These are phyloP conservation scores for Pterois miles DNA, from an alignment of 2,797 vertebrate species.

Conservation along the genomic window DNA sequence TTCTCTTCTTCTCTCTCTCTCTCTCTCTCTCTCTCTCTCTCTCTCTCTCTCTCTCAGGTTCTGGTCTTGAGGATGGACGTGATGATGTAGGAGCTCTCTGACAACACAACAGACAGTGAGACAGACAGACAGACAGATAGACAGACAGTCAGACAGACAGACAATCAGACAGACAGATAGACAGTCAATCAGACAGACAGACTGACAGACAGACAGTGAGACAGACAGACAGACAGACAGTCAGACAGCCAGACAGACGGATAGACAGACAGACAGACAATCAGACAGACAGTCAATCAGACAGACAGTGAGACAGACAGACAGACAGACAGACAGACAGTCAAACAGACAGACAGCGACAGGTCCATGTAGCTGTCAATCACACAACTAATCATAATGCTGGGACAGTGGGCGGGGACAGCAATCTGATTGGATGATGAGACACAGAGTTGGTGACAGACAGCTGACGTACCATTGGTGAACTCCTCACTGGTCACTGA, in stretches of 20 bases:
- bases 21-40: no score
- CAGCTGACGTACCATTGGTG: slow-evolving; percentile 92
- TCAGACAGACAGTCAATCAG: background rate
- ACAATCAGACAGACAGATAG: background rate
- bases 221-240: no score
- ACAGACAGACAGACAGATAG: slow-evolving; percentile 18
- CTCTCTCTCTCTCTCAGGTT: no score
- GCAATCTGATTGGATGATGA: slow-evolving; percentile 73
- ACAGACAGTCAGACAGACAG: background rate
- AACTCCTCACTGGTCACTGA: slow-evolving; percentile 98
- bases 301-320: background rate
- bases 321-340: background rate
- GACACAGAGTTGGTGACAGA: slow-evolving; percentile 58
- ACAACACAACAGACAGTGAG: background rate
- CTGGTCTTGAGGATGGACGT: slow-evolving; percentile 47
- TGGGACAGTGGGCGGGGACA: slow-evolving; percentile 14
- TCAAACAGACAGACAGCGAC: background rate
- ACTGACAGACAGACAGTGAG: no score
- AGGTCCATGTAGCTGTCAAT: slow-evolving; percentile 33
- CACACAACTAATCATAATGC: slow-evolving; percentile 23
- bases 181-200: no score
- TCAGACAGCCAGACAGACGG: no score
- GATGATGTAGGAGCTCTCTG: no score
- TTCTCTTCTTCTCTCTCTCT: no score
- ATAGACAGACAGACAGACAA: no score